These are phyloP conservation scores for Papilio polytes DNA, from an alignment of 1,140 invertebrate genomes.

Conservation along the genomic window DNA sequence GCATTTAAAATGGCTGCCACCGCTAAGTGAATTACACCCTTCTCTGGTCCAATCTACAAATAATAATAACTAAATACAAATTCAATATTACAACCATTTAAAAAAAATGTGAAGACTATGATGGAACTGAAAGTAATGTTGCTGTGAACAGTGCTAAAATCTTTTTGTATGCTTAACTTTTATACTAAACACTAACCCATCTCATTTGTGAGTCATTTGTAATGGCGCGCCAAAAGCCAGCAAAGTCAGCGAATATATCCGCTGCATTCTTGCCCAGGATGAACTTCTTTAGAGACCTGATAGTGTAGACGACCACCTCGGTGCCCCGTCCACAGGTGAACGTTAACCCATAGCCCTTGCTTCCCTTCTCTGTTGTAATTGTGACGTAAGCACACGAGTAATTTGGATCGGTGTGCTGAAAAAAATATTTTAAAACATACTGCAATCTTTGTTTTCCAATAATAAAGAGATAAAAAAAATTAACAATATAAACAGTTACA, in stretches of 20 bases:
- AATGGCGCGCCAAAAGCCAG: conserved; percentile 90
- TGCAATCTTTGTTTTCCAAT: no score
- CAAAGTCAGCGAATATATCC: conserved; percentile 92
- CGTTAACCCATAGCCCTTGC: conserved; percentile 91
- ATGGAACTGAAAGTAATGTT: neutral
- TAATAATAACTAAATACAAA: neutral
- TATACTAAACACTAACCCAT: conserved; percentile 88
- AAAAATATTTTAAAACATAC: neutral
- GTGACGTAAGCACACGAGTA: conserved; percentile 96
- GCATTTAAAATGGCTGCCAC: conserved; percentile 95
- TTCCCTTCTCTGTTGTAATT: conserved; percentile 86
- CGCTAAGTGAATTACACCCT: conserved; percentile 95
- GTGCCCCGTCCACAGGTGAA: conserved; percentile 93
- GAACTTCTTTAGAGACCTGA: conserved; percentile 88
- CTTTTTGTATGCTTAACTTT: neutral
- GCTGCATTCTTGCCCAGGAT: conserved; percentile 86
- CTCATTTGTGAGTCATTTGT: conserved; percentile 95
- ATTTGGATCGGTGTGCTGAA: conserved; percentile 93
- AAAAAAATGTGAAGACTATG: neutral
- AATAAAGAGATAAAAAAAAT: no score
- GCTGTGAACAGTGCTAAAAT: neutral
- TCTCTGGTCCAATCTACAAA: conserved; percentile 94
- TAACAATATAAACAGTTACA: neutral
- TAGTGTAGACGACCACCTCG: conserved; percentile 91
- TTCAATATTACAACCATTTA: neutral